Base-by-base conservation (phyloP, 2,888 invertebrate genomes). In the Koerneria pararmatus region DNA sequence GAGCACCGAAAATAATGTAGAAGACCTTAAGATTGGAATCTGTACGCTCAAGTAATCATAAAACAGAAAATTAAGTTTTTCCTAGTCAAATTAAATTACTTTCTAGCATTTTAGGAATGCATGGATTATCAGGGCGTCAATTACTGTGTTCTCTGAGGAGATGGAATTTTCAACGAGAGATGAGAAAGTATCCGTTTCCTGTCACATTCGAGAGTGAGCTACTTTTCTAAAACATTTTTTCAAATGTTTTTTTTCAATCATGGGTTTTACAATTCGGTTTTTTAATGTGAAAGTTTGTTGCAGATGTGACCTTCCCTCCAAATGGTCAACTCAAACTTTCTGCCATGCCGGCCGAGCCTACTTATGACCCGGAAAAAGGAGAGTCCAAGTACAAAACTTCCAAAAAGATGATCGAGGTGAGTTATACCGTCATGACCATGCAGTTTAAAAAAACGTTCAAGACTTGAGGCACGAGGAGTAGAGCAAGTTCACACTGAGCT, bases 401-500 rank as follows among this genome's bases (percentile, higher is more conserved):
- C 19, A 77, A 76, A 54, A 65, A 80, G 62, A 75, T 79, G 76
- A 77, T 82, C 57, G 81, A 63, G 41, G 63, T 54, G 5, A 46
- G 29, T 32, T 19, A 48, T 24, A 4, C 32, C 15, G 5, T 5
- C 49, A 2, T 24, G 31, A 22, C n/a, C 6, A 0, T 29, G 5
- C 34, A 4, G 5, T 1, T 61, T 60, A 22, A 51, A 51, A 24
- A 11, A n/a, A 15, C 22, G 5, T 22, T n/a, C 6, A 51, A 15
- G n/a, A 5, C 24, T 62, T n/a, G 32, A 82, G 66, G 79, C 78
- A 3, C 69, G 82, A 56, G 82, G 82, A 63, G 78, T 76, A 24
- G 82, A 82, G 65, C 76, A 77, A 65, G 72, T 93, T 31, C 94
- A 97, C 80, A 95, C 90, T 76, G 88, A 88, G 63, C 86, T 98